Percentiles rank a stretch among this genome's conserved stretches.
Evolutionary conservation across 2,113 vertebrate species (phyloP).

Genomic region (Tonatia bakeri): DNA sequence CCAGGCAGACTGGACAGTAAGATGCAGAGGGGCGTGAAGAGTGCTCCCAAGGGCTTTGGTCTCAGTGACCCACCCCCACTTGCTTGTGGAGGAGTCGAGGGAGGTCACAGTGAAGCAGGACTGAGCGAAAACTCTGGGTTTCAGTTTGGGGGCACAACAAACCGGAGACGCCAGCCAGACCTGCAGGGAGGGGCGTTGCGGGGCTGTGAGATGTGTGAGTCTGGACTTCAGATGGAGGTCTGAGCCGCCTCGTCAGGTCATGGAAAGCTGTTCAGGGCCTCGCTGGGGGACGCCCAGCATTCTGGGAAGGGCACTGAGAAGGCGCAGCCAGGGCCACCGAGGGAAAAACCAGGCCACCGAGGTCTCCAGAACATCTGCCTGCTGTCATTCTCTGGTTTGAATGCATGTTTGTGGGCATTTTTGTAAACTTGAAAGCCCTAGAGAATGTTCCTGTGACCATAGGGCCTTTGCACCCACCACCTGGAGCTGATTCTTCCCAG

Average conservation of each 20-base stretch:
- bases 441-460: neutral
- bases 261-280: neutral
- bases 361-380: neutral
- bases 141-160: neutral
- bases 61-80: neutral
- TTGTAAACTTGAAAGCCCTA: neutral
- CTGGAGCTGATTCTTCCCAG: neutral
- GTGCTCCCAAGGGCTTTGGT: neutral
- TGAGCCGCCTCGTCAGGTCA: neutral
- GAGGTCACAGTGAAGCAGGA: rapidly evolving
- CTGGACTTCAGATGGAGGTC: neutral
- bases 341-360: neutral
- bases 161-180: rapidly evolving
- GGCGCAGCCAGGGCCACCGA: too few relatives aligned
- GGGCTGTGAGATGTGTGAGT: neutral
- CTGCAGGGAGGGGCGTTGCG: neutral
- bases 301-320: neutral
- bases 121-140: neutral
- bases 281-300: rapidly evolving
- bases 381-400: neutral
- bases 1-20: neutral
- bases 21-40: neutral
- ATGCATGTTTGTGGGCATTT: neutral
- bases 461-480: neutral
- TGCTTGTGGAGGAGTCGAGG: neutral